Base-by-base conservation (phyloP, 37 sponge, comb jelly and placozoan species). In the Haliclona indistincta region DNA sequence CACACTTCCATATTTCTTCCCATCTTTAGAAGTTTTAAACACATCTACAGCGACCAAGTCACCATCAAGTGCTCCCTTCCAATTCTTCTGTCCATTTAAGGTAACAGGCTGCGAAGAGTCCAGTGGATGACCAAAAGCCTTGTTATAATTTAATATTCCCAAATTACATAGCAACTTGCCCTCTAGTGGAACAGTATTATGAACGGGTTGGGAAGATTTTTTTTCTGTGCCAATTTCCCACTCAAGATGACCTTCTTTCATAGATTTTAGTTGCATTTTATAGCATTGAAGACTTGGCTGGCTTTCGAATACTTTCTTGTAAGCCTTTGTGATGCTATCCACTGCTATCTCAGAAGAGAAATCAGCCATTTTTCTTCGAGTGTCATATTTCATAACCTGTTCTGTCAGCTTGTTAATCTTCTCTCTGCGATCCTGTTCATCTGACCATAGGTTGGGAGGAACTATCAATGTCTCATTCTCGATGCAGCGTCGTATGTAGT, bases 1-100 rank as follows among this genome's bases (percentile, higher is more conserved):
- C 1, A 85, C 79, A 11, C 70, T 70, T 2, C 91, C 91, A 71
- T 71, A 77, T 23, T 38, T 56, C n/a, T 54, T 7, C 60, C 6
- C 29, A n/a, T 20, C 55, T 56, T 74, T 42, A 60, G 34, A 32
- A 32, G 13, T 20, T 7, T 26, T 26, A 58, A 53, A 0, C 10
- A 47, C 26, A 10, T 76, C 65, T 10, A 77, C 56, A 32, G n/a
- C 25, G 10, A 87, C 87, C 28, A 39, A 45, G 26, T 77, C 81
- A 38, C 65, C 65, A 63, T 68, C 67, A 75, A 87, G 70, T 33
- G 68, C 75, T 25, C 76, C 54, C 23, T 44, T 43, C 22, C 80
- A 34, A 22, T 71, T 69, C 17, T 68, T 29, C 19, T 58, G 19
- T 34, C 76, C 67, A 43, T 62, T 38, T 33, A 87, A 68, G 3